These are phyloP conservation scores for Mystacornis crossleyi DNA, from an alignment of 2,113 vertebrate species.

Conservation along the genomic window DNA sequence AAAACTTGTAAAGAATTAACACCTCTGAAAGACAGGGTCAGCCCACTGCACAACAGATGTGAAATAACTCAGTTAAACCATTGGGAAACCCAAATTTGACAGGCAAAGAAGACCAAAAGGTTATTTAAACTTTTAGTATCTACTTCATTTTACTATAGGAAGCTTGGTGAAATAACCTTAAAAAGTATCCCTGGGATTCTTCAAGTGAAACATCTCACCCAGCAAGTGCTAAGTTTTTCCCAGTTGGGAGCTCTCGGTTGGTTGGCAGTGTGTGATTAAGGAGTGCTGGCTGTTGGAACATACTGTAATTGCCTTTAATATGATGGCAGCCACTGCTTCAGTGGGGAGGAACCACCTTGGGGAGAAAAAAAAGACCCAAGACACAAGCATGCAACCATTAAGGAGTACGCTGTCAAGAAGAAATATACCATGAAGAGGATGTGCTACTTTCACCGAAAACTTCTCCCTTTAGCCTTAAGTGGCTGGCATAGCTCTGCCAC, in stretches of 20 bases:
- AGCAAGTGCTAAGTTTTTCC: neutral
- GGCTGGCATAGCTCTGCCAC: neutral
- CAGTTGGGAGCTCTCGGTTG: neutral
- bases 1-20: neutral
- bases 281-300: neutral
- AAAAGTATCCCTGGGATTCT: neutral
- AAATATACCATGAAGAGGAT: neutral
- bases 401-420: neutral
- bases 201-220: neutral
- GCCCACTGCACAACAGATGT: rapidly evolving
- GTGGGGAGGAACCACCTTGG: neutral
- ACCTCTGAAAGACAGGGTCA: neutral
- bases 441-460: neutral
- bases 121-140: slow-evolving; percentile 31
- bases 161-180: neutral
- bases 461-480: neutral
- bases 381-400: neutral
- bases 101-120: neutral
- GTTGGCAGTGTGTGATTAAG: neutral
- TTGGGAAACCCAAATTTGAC: neutral
- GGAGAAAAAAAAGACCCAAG: neutral
- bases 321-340: neutral
- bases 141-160: neutral
- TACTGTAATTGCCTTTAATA: neutral
- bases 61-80: neutral